Conservation (phyloP, 1,140 invertebrate genomes). For the Anoplophora glabripennis region DNA sequence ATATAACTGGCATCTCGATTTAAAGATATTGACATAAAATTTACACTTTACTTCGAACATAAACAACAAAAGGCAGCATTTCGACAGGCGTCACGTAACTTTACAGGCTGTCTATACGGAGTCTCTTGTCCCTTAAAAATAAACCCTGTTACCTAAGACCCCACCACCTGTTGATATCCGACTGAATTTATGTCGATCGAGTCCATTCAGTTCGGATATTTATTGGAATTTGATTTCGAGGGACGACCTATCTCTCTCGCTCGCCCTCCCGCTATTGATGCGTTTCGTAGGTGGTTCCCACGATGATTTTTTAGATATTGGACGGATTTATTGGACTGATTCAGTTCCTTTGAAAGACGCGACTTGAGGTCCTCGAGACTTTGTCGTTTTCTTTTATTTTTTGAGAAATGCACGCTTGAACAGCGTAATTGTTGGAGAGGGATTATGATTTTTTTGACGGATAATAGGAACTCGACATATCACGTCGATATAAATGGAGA, state of each 20-base stretch:
- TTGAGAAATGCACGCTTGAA: too few relatives aligned
- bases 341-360: background rate
- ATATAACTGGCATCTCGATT: too few relatives aligned
- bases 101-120: slow-evolving; percentile 9
- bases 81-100: slow-evolving; percentile 1
- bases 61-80: background rate
- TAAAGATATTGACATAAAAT: too few relatives aligned
- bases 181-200: slow-evolving; percentile 12
- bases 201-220: slow-evolving; percentile 14
- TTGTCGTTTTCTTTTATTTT: too few relatives aligned
- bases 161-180: slow-evolving; percentile 14
- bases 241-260: slow-evolving; percentile 3
- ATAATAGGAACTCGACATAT: too few relatives aligned
- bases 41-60: too few relatives aligned
- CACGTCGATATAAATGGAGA: too few relatives aligned
- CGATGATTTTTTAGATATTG: slow-evolving; percentile 8
- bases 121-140: slow-evolving; percentile 10
- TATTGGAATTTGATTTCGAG: slow-evolving; percentile 14
- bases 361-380: too few relatives aligned
- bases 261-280: background rate
- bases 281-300: slow-evolving; percentile 11
- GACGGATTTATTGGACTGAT: slow-evolving; percentile 9
- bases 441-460: too few relatives aligned
- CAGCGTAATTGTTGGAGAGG: too few relatives aligned
- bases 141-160: slow-evolving; percentile 11